phyloP scores from a whole-genome alignment of 2,797 vertebrate species.

The Tenualosa ilisha region DNA sequence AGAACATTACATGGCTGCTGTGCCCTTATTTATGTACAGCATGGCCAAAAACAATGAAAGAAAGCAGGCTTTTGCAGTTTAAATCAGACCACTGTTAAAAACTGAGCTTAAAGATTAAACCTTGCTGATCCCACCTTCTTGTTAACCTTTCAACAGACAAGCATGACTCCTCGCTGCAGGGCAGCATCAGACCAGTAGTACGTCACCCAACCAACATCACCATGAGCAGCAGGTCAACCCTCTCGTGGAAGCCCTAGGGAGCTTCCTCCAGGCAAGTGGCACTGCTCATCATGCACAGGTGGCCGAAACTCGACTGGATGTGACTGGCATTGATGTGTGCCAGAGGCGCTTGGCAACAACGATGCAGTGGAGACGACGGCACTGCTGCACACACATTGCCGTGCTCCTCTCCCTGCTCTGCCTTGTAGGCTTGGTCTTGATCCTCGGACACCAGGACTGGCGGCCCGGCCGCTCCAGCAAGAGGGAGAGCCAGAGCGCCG shows the following conservation, averaged over 20 bases:
- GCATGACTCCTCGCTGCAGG: neutral
- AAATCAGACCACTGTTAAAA: neutral
- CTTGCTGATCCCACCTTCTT: neutral
- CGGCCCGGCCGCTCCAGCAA: conserved; percentile 75
- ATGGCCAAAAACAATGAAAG: no score
- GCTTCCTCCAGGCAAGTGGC: conserved; percentile 6
- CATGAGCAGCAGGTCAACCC: neutral
- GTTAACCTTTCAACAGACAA: conserved; percentile 12
- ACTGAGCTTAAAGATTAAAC: neutral
- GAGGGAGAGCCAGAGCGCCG: conserved; percentile 73
- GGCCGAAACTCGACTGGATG: conserved; percentile 60
- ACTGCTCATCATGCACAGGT: conserved; percentile 79
- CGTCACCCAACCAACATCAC: neutral
- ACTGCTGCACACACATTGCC: conserved; percentile 82
- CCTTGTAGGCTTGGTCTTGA: conserved; percentile 81
- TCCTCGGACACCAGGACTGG: conserved; percentile 85
- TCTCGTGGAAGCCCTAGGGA: neutral
- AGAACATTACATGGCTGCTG: no score
- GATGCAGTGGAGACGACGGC: conserved; percentile 80
- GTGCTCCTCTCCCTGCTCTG: conserved; percentile 82
- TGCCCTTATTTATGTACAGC: no score
- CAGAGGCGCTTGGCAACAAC: conserved; percentile 50
- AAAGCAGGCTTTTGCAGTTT: neutral
- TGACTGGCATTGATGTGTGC: conserved; percentile 70
- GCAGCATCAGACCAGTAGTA: neutral